These are phyloP conservation scores for Chrysomela aeneicollis DNA, from an alignment of 2,888 invertebrate species.

Conservation along the genomic window DNA sequence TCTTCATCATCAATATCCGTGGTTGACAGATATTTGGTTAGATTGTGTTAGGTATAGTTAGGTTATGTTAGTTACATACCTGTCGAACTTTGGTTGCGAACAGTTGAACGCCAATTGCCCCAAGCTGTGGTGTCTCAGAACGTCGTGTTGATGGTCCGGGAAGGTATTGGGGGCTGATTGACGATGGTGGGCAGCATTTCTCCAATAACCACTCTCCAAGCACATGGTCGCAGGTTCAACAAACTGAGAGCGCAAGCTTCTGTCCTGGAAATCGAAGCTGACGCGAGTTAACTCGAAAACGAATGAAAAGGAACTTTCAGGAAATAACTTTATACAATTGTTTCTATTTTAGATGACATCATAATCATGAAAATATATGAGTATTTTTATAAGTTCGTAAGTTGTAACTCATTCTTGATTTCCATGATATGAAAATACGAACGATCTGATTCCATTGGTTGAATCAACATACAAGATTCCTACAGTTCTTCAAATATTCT, in stretches of 20 bases:
- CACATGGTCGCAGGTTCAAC: slow-evolving; percentile 62
- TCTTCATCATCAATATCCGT: too few species aligned
- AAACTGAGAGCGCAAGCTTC: slow-evolving; percentile 59
- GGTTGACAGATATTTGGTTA: too few species aligned
- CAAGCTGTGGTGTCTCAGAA: slow-evolving; percentile 60
- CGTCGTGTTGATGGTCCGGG: slow-evolving; percentile 60
- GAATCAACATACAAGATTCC: too few species aligned
- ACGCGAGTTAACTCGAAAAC: slow-evolving; percentile 4
- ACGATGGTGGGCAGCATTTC: slow-evolving; percentile 59
- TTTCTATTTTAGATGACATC: not conserved
- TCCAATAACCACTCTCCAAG: slow-evolving; percentile 62
- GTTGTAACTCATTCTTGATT: too few species aligned
- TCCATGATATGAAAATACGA: too few species aligned
- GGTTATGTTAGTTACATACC: too few species aligned
- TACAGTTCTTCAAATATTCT: too few species aligned
- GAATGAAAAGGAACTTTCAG: not conserved
- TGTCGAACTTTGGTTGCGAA: slow-evolving; percentile 60
- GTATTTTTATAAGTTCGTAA: too few species aligned
- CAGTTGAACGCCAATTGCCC: slow-evolving; percentile 60
- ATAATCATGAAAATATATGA: too few species aligned
- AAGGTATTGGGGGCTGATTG: slow-evolving; percentile 62
- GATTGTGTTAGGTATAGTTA: too few species aligned
- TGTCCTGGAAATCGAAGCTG: slow-evolving; percentile 47
- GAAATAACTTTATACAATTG: too few species aligned
- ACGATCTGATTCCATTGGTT: too few species aligned